Evolutionary conservation across 1,140 invertebrate species (phyloP), one percentile per base, ranked within the genome.

Genomic region (Melanaphis sacchari): DNA sequence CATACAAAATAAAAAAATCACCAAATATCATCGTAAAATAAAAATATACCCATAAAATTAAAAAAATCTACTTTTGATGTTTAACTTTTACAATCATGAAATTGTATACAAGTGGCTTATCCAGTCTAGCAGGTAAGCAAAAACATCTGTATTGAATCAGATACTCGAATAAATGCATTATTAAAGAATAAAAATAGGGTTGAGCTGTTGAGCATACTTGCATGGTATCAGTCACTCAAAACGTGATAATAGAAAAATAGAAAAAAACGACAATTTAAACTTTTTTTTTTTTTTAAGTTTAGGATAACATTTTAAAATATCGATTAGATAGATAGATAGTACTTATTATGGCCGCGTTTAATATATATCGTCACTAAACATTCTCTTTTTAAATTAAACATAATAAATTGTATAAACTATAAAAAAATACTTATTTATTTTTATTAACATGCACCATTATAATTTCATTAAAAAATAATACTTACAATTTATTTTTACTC

Each of bases 401-500:
- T 84, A 84, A 40, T 38, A 40, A 84, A 40, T 40, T 24, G 9
- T 41, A 40, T 11, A 11, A n/a, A 88, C n/a, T 22, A 43, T 43
- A 41, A 85, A 49, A 43, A 38, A 31, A 21, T 87, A 46, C 38
- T 24, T 43, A 84, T 11, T 84, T 84, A 0, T 6, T 85, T 46
- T 36, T 88, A 52, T 49, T 24, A 24, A 88, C 43, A 46, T 38
- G 31, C 24, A 38, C 21, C 43, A 9, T 49, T 36, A 41, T 84
- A n/a, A 36, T 88, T 49, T 9, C 31, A 11, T 49, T 36, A 88
- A 31, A 36, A 49, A 46, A 46, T 18, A 46, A 8, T 88, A 88
- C 87, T 88, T 49, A 88, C 87, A 26, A 41, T 88, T 88, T 88
- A 11, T 49, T 46, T 88, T 41, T 31, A 85, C 40, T 88, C 7